phyloP scores from a whole-genome alignment of 2,797 vertebrate species.

The Chromis chromis region DNA sequence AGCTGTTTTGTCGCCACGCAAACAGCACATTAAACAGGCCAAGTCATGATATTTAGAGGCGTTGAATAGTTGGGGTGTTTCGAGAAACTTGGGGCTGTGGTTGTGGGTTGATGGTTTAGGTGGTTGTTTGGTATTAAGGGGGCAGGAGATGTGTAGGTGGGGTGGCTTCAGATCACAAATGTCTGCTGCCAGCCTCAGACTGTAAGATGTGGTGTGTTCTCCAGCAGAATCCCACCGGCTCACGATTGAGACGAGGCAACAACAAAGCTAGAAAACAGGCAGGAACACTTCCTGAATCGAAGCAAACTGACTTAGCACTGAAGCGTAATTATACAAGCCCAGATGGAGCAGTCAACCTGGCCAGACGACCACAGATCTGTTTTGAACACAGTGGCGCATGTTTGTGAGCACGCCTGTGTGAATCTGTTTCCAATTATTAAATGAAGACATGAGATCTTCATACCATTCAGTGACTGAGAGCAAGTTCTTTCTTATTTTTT shows the following conservation, averaged over 20 bases:
- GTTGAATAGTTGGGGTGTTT: background rate
- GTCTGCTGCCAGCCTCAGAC: slow-evolving; percentile 60
- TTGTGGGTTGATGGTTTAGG: slow-evolving; percentile 25
- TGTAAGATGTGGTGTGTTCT: slow-evolving; percentile 65
- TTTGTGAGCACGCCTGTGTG: slow-evolving; percentile 15
- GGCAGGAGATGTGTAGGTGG: slow-evolving; percentile 49
- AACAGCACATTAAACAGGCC: no score
- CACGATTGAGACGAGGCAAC: slow-evolving; percentile 11
- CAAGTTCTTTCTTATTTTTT: background rate
- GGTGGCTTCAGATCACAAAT: slow-evolving; percentile 20
- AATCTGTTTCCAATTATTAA: slow-evolving; percentile 46
- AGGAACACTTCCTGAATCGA: slow-evolving; percentile 50
- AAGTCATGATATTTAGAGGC: background rate
- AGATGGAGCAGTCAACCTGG: slow-evolving; percentile 32
- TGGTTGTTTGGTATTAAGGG: slow-evolving; percentile 36
- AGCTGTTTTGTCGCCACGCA: no score
- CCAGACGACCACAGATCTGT: slow-evolving; percentile 58
- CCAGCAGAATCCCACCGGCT: slow-evolving; percentile 23
- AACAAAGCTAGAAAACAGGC: slow-evolving; percentile 48
- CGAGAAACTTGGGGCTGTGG: background rate
- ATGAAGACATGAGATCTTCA: slow-evolving; percentile 17
- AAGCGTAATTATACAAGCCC: slow-evolving; percentile 47
- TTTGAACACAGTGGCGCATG: slow-evolving; percentile 21
- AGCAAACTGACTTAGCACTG: background rate
- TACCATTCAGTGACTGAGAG: slow-evolving; percentile 18